phyloP scores from a whole-genome alignment of 2,888 invertebrate genomes.

The Zygothrica quintamaculata region DNA sequence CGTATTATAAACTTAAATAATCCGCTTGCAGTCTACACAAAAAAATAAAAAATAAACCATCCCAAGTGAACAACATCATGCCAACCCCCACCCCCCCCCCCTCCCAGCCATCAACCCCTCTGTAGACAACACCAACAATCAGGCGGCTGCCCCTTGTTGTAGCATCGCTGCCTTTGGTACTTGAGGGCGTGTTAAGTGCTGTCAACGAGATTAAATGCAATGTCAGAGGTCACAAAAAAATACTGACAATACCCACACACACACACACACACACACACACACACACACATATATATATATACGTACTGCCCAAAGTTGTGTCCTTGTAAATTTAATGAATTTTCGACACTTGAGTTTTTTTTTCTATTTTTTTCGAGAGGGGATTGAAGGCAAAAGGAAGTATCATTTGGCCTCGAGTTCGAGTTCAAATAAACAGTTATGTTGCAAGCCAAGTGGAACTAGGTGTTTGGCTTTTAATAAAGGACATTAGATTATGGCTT shows the following conservation, averaged over 20 bases:
- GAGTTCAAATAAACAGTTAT: no score
- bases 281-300: constrained; percentile 30
- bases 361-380: neutral
- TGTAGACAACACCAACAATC: neutral
- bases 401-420: neutral
- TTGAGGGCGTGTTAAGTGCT: constrained; percentile 78
- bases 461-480: no score
- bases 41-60: constrained; percentile 7
- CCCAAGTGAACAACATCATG: no score
- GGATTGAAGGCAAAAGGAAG: no score
- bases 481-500: no score
- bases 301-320: constrained; percentile 63
- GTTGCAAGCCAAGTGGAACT: no score
- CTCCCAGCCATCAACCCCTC: neutral
- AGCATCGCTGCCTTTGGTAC: constrained; percentile 55
- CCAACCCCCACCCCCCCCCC: neutral
- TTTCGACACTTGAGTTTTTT: constrained; percentile 62
- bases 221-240: constrained; percentile 75
- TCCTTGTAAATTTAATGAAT: constrained; percentile 80
- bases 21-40: constrained; percentile 58
- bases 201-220: constrained; percentile 82
- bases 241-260: constrained; percentile 28
- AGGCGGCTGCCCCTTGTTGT: constrained; percentile 16
- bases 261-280: constrained; percentile 23
- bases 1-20: constrained; percentile 82